Evolutionary conservation across 2,797 vertebrate genomes (phyloP).

Genomic region (Eleutherodactylus coqui): DNA sequence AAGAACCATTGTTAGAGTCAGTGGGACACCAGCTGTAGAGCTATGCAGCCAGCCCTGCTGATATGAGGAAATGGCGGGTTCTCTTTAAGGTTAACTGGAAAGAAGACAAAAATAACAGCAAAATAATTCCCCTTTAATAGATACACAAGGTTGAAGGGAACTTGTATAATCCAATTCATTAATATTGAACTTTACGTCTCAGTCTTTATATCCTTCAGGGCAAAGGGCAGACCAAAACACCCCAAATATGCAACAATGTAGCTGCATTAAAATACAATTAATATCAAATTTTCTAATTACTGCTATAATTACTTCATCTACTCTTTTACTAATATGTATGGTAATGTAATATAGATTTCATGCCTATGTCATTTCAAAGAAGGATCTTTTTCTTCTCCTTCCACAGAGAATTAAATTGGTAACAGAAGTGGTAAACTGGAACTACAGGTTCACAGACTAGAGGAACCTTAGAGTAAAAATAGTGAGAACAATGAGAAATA

Average conservation of each 20-base stretch:
- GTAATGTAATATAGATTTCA: no score
- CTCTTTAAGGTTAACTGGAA: not conserved
- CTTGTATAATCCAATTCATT: not conserved
- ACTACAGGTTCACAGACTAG: not conserved
- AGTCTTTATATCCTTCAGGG: not conserved
- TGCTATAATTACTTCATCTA: no score
- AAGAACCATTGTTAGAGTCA: no score
- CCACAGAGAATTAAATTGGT: not conserved
- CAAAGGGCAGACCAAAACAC: not conserved
- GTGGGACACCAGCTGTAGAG: no score
- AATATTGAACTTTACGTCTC: not conserved
- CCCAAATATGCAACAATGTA: not conserved
- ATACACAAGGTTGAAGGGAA: not conserved
- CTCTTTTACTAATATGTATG: no score
- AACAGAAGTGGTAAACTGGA: constrained; percentile 8
- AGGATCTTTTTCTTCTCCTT: not conserved
- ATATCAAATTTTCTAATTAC: no score
- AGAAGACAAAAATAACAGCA: not conserved
- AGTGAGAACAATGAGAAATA: not conserved
- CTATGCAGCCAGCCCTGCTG: no score
- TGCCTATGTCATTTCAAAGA: not conserved
- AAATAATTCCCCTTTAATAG: not conserved
- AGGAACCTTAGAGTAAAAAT: not conserved
- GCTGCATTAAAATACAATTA: no score
- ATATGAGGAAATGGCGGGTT: no score